Base-by-base conservation (phyloP, 2,113 vertebrate genomes). In the Perca schrenkii region DNA sequence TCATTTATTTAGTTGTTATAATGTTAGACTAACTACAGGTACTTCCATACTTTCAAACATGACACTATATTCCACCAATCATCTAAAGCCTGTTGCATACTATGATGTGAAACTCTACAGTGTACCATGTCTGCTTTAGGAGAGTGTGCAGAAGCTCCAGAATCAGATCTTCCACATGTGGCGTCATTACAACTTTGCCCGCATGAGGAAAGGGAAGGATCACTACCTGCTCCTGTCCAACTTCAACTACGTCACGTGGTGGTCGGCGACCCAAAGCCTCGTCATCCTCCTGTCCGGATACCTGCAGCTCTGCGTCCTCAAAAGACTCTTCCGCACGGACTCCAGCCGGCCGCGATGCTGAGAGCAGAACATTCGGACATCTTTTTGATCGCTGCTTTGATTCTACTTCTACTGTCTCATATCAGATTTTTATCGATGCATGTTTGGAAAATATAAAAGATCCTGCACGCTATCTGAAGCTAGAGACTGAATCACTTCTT, bases 221-320 rank as follows among this genome's bases (percentile, higher is more conserved):
- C 94, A 93, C 77, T 95, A 96, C 87, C 94, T 96, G 25, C 93
- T 97, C 28, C 93, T 94, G 64, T 95, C 95, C 94, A 97, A 96
- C 91, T 88, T 94, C 77, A 87, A 76, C 90, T 97, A 97, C 0
- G 86, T 97, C 80, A 96, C 89, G 88, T 93, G 96, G 94, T 97
- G 97, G 97, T 97, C 97, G 0, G 86, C 88, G n/a, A 89, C 87
- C 14, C 96, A 97, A 75, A 97, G 95, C 80, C 64, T 96, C 0
- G 16, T 93, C 62, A 97, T 97, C 3, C 11, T 97, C 65, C 86
- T 95, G 79, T 95, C 96, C 0, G 96, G 96, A 0, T 54, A 91
- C 70, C 89, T 97, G 83, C 97, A 97, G 94, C 93, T 97, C 34
- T 83, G 82, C 71, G 94, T 96, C 90, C 79, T 97, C 66, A 97